Conservation (phyloP, 2,888 invertebrate genomes). For the Heterodera filipjevi region DNA sequence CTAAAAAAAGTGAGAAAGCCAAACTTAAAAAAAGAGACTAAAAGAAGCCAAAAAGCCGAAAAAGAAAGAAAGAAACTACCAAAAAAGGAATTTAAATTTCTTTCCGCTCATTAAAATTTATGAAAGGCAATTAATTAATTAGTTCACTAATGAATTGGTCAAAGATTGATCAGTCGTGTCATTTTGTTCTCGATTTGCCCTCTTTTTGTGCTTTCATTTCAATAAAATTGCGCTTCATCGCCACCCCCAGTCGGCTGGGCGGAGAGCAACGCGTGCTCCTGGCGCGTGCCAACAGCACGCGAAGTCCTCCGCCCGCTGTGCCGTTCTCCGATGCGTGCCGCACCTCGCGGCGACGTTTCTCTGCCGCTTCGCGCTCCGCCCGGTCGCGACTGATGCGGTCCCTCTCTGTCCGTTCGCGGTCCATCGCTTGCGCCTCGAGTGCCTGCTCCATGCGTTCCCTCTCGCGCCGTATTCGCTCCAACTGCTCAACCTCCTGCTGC, state of each 20-base stretch:
- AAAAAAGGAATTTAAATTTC: not conserved
- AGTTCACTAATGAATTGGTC: not conserved
- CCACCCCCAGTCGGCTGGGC: not conserved
- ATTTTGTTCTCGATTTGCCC: not conserved
- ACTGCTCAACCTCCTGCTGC: conserved; percentile 50
- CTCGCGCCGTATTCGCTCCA: conserved; percentile 53
- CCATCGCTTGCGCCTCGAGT: conserved; percentile 47
- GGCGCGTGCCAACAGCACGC: not conserved
- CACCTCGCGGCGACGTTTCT: conserved; percentile 44
- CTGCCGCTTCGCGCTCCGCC: conserved; percentile 44
- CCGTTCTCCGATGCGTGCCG: not conserved
- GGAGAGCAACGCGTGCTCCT: not conserved
- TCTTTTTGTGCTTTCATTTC: conserved; percentile 13
- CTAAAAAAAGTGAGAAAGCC: not conserved
- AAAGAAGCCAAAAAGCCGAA: not conserved
- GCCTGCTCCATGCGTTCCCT: conserved; percentile 45
- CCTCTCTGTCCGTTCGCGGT: conserved; percentile 49
- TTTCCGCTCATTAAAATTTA: not conserved
- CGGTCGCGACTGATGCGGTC: conserved; percentile 56
- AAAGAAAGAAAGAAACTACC: too few species aligned
- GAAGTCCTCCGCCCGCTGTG: not conserved
- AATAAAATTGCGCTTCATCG: conserved; percentile 20
- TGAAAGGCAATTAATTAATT: not conserved
- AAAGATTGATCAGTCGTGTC: not conserved
- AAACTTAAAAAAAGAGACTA: not conserved